Evolutionary conservation across 2,113 vertebrate species (phyloP).

Genomic region (Nipponia nippon): DNA sequence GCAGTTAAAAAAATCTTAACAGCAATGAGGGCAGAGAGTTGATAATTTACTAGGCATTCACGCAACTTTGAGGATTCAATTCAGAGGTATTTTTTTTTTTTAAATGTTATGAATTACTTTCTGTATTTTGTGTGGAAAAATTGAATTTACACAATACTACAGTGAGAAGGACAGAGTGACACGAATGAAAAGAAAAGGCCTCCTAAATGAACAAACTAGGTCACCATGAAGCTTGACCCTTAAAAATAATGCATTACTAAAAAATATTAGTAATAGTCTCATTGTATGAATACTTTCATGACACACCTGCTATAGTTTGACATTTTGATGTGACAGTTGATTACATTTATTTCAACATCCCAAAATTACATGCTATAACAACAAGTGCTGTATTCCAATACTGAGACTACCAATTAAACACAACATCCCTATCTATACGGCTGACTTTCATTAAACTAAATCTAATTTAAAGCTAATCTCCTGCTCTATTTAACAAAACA

Average conservation of each 20-base stretch:
- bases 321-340: not conserved
- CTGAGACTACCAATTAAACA: not conserved
- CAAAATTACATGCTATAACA: not conserved
- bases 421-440: not conserved
- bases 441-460: conserved; percentile 31
- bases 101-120: not conserved
- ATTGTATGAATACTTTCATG: not conserved
- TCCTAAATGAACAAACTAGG: not conserved
- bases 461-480: conserved; percentile 26
- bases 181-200: not conserved
- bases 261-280: not conserved
- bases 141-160: not conserved
- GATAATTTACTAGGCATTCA: not conserved
- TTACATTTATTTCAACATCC: conserved; percentile 1
- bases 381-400: conserved; percentile 5
- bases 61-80: not conserved
- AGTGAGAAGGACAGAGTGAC: not conserved
- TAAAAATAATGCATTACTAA: not conserved
- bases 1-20: not conserved
- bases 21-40: not conserved
- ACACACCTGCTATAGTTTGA: not conserved
- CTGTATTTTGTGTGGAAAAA: not conserved
- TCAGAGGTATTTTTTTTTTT: not conserved
- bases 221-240: not conserved
- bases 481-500: conserved; percentile 9